Conservation (phyloP, 2,113 vertebrate genomes). For the Oceanodroma tethys region DNA sequence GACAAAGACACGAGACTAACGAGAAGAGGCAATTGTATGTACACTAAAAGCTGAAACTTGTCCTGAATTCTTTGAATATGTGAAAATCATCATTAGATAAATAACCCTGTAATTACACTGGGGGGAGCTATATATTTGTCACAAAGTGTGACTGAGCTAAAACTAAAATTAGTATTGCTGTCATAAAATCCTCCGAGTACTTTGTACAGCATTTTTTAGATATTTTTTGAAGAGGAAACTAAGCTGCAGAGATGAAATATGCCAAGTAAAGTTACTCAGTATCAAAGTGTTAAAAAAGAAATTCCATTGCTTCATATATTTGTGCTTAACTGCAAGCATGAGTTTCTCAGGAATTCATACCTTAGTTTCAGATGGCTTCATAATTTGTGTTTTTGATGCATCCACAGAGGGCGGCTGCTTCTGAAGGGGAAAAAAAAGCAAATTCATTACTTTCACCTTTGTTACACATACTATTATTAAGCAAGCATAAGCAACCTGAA, state of each 20-base stretch:
- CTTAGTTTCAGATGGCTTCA: constrained; percentile 69
- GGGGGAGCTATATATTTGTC: background rate
- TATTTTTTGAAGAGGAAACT: background rate
- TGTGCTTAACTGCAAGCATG: background rate
- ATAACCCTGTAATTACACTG: background rate
- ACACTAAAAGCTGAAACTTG: background rate
- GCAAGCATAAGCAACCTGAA: background rate
- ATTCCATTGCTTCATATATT: background rate
- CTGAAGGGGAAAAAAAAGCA: background rate
- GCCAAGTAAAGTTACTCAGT: background rate
- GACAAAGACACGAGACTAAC: rapidly evolving
- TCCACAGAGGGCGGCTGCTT: background rate
- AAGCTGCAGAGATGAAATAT: background rate
- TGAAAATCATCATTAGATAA: background rate
- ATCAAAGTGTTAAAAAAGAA: background rate
- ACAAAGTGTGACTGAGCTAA: background rate
- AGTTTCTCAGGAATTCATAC: constrained; percentile 27
- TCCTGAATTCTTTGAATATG: background rate
- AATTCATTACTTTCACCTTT: background rate
- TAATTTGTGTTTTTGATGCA: background rate
- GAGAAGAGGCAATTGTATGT: rapidly evolving
- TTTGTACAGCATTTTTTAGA: background rate
- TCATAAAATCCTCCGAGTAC: background rate
- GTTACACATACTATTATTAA: background rate
- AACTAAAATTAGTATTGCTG: background rate